Percentiles rank a stretch among this genome's conserved stretches.
Evolutionary conservation across 2,797 vertebrate species (phyloP).

Genomic region (Oreochromis grahami): DNA sequence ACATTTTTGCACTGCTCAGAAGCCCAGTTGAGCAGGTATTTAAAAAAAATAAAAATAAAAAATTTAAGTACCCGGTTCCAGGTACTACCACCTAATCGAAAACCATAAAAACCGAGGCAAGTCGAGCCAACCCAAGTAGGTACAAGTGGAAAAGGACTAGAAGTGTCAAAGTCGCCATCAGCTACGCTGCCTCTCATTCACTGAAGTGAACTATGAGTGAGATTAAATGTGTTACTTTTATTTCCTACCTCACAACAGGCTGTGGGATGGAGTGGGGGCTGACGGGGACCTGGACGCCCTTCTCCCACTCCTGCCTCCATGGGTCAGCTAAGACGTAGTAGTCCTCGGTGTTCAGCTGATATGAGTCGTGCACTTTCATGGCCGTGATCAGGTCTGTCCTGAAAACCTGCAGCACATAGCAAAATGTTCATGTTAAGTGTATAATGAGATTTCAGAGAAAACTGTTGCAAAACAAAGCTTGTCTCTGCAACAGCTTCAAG

Average conservation of each 20-base stretch:
- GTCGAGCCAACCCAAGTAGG: not conserved
- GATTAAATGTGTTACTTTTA: not conserved
- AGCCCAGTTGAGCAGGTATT: not conserved
- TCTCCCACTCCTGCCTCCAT: conserved; percentile 99
- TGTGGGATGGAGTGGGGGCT: conserved; percentile 90
- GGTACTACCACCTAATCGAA: not conserved
- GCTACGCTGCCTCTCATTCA: not conserved
- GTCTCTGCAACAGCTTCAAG: not conserved
- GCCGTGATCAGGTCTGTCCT: conserved; percentile 98
- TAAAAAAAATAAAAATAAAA: too few relatives aligned
- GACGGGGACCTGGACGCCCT: conserved; percentile 97
- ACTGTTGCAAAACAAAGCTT: not conserved
- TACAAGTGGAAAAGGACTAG: not conserved
- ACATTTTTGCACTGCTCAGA: not conserved
- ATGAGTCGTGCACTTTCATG: conserved; percentile 97
- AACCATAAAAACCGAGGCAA: not conserved
- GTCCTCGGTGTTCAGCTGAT: conserved; percentile 91
- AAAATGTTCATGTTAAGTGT: not conserved
- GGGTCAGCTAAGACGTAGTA: conserved; percentile 92
- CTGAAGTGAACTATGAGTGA: not conserved
- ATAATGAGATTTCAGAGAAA: not conserved
- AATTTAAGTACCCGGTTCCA: rapidly evolving
- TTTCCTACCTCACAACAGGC: conserved; percentile 84
- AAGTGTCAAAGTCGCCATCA: rapidly evolving
- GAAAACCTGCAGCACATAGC: conserved; percentile 82